Base-by-base conservation (phyloP, 2,113 vertebrate species). In the Indicator indicator region DNA sequence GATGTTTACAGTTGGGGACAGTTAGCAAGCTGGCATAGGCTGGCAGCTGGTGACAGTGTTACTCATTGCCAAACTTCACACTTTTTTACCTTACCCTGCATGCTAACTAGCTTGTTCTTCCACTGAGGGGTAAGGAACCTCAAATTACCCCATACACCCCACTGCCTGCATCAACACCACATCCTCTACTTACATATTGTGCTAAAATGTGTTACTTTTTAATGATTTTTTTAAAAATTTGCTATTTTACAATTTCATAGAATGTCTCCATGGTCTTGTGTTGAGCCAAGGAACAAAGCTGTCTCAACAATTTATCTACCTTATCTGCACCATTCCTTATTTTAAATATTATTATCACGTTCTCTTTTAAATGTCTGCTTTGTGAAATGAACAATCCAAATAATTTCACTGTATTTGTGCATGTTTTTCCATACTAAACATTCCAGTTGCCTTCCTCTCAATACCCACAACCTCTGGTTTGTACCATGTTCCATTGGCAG, bases 301-400 rank as follows among this genome's bases (percentile, higher is more conserved):
- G 50, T 94, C 82, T 87, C 85, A 83, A 83, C 50, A 83, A 83
- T 83, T 83, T 64, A 59, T 56, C 69, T 86, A 44, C 69, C 54
- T 94, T 92, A 19, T 30, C 33, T 70, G 30, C 50, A 63, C 55
- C 6, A 7, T 71, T 88, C 38, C 56, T 80, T 86, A 38, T 52
- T 71, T 95, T 67, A 80, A 79, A 89, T 71, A 27, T 54, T 58
- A 64, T 78, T 67, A 88, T 58, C 26, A 3, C 40, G 13, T 23
- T 78, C 44, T 50, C 36, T 70, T 89, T 87, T 70, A 70, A 87
- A 58, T 26, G 16, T 62, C 90, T 88, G 33, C 33, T 83, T 77
- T 71, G 54, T 48, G 59, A 71, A 91, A 88, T 1, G 3, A 91
- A 64, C 38, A 68, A 54, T 65, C 65, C 23, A 9, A 70, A 19